These are phyloP conservation scores for Megaptera novaeangliae DNA, from an alignment of 2,113 vertebrate species.

Conservation along the genomic window DNA sequence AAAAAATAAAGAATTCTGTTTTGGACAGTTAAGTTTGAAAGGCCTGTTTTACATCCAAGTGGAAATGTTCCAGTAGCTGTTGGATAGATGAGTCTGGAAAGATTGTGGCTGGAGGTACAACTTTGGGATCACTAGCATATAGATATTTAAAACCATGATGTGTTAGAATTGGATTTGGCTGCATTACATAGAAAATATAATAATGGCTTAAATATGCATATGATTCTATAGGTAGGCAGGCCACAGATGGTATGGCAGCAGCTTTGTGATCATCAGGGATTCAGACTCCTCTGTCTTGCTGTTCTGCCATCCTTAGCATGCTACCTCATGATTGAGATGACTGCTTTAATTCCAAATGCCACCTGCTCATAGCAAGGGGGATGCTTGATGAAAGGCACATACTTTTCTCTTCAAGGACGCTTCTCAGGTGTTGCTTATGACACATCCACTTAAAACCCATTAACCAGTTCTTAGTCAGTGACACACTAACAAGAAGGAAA, in stretches of 20 bases:
- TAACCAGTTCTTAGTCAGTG: background rate
- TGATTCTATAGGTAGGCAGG: background rate
- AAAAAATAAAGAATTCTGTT: background rate
- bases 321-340: background rate
- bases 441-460: background rate
- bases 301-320: background rate
- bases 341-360: background rate
- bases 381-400: background rate
- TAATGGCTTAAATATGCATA: background rate
- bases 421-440: background rate
- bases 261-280: background rate
- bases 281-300: background rate
- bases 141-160: background rate
- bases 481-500: background rate
- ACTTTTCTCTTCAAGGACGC: background rate
- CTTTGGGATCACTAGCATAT: background rate
- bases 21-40: background rate
- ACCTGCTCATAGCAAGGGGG: background rate
- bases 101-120: background rate
- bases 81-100: background rate
- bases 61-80: background rate
- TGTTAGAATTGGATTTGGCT: background rate
- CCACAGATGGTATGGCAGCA: background rate
- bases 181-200: background rate
- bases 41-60: background rate